Percentiles rank a stretch among this genome's conserved stretches.
Evolutionary conservation across 2,797 vertebrate species (phyloP).

Genomic region (Ctenopoma kingsleyae): DNA sequence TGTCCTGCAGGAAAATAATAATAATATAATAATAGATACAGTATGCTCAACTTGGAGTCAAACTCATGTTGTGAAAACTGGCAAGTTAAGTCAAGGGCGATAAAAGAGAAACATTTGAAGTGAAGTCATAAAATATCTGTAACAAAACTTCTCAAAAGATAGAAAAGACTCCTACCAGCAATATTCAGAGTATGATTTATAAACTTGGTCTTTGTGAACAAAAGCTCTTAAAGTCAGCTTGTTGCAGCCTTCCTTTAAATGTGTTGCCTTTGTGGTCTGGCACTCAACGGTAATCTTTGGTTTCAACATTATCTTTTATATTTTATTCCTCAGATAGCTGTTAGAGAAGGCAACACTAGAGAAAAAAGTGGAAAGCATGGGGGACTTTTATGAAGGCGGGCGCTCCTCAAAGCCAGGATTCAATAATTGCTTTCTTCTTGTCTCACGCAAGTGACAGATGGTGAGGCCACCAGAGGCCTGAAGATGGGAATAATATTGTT

Average conservation of each 20-base stretch:
- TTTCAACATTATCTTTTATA: slow-evolving; percentile 61
- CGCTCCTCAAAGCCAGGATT: slow-evolving; percentile 78
- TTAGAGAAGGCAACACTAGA: slow-evolving; percentile 41
- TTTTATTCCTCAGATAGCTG: slow-evolving; percentile 56
- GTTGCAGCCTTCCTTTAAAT: slow-evolving; percentile 33
- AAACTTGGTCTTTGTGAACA: slow-evolving; percentile 44
- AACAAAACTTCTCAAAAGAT: slow-evolving; percentile 34
- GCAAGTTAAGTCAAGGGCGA: slow-evolving; percentile 30
- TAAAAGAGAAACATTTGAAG: slow-evolving; percentile 20
- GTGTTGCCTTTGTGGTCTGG: slow-evolving; percentile 61
- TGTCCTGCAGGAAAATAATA: slow-evolving; percentile 42
- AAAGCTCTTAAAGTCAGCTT: slow-evolving; percentile 49
- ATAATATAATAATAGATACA: slow-evolving; percentile 40
- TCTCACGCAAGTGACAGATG: slow-evolving; percentile 86
- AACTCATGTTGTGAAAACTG: slow-evolving; percentile 19
- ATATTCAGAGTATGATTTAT: slow-evolving; percentile 39
- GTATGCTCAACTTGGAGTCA: slow-evolving; percentile 18
- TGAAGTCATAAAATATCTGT: slow-evolving; percentile 33
- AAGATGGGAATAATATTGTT: slow-evolving; percentile 84
- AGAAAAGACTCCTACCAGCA: slow-evolving; percentile 13
- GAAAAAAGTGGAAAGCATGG: slow-evolving; percentile 65
- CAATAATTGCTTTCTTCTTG: slow-evolving; percentile 82
- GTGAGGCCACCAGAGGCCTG: slow-evolving; percentile 77
- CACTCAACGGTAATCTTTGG: slow-evolving; percentile 52
- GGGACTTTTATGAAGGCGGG: slow-evolving; percentile 74